Evolutionary conservation across 2,113 vertebrate species (phyloP), one percentile per base, ranked within the genome.

Genomic region (Protomyctophum bolini): DNA sequence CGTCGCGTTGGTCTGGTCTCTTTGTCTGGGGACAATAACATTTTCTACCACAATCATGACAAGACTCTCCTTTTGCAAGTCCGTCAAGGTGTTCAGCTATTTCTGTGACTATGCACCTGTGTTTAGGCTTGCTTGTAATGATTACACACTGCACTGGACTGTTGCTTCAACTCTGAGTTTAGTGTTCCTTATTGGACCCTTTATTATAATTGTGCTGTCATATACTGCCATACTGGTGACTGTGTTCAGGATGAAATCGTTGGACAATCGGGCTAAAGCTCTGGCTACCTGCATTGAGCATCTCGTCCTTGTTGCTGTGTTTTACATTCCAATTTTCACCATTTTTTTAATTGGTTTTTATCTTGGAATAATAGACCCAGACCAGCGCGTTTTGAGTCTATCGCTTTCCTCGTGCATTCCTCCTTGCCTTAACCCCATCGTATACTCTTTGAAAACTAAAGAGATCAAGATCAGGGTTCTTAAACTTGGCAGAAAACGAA

Each of bases 101-200:
- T 93, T 93, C 78, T 91, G 92, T 62, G 91, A 92, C 63, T 92
- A 88, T 45, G 81, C 88, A 0, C 91, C 89, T 21, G 84, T 90
- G 69, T 91, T 91, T 41, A 66, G 83, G 64, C 83, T 92, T 0
- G 83, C 92, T 11, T 93, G 91, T 63, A 90, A 86, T 2, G 83
- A 92, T 63, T 63, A 72, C 47, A 52, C 83, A 0, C 0, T 87
- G 68, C 89, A 92, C 9, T 91, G 87, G 89, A 57, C 49, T 8
- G 9, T 12, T 0, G 77, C 77, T 0, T 74, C 82, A 2, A 6
- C 63, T 0, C 3, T 80, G 0, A 47, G 59, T 4, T 0, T 88
- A 1, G 0, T 83, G 4, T 4, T 61, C 0, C 46, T 88, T 0
- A 8, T 56, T n/a, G 56, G 3, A 3, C 88, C 89, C 0, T 80